Conservation (phyloP, 2,113 vertebrate genomes). For the Crotalus horridus region DNA sequence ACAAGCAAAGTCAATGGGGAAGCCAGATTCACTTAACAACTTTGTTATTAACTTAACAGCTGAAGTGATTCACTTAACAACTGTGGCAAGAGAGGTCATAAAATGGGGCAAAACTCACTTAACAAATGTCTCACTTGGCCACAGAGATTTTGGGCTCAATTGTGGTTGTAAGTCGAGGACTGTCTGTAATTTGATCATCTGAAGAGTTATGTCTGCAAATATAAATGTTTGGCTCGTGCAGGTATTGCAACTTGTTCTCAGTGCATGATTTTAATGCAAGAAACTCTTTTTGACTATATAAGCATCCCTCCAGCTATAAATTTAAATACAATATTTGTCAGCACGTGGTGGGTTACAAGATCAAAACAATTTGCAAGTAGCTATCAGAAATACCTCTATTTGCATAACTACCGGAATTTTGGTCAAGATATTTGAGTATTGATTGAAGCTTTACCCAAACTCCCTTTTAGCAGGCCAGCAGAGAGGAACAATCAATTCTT, state of each 20-base stretch:
- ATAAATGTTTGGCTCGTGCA: not conserved
- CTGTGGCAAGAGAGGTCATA: too few relatives aligned
- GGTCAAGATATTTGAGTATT: not conserved
- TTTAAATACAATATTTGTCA: not conserved
- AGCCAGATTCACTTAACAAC: too few relatives aligned
- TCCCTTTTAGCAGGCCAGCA: not conserved
- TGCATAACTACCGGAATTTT: not conserved
- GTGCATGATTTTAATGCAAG: constrained; percentile 4
- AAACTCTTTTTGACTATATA: constrained; percentile 7
- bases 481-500: not conserved
- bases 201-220: fast-evolving
- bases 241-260: not conserved
- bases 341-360: not conserved
- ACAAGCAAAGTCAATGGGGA: too few relatives aligned
- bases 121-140: too few relatives aligned
- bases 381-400: not conserved
- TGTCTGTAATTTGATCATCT: not conserved
- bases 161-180: too few relatives aligned
- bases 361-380: not conserved
- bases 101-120: too few relatives aligned
- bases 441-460: not conserved
- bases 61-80: too few relatives aligned
- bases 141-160: too few relatives aligned
- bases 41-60: too few relatives aligned
- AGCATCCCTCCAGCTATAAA: not conserved